Evolutionary conservation across 2,797 vertebrate species (phyloP).

Genomic region (Pogonophryne albipinna): DNA sequence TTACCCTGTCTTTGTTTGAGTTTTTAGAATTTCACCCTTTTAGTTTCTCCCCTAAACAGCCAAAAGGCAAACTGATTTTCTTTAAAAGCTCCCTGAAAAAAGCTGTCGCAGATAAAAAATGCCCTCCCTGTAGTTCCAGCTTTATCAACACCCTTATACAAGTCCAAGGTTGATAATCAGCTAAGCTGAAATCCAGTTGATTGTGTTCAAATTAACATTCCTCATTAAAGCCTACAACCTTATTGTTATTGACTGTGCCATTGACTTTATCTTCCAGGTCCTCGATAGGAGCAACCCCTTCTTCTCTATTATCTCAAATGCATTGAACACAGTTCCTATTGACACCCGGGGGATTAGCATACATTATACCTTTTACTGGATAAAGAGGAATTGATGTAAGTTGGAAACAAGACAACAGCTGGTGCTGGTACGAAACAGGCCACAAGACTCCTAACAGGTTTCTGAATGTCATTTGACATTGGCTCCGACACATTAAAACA

Average conservation of each 20-base stretch:
- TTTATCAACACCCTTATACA: slow-evolving; percentile 79
- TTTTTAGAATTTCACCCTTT: slow-evolving; percentile 22
- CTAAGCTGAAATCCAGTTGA: slow-evolving; percentile 90
- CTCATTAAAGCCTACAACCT: slow-evolving; percentile 86
- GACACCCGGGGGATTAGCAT: slow-evolving; percentile 86
- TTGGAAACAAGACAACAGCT: slow-evolving; percentile 48
- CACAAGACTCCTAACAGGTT: neutral
- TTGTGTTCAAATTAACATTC: slow-evolving; percentile 89
- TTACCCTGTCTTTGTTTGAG: slow-evolving; percentile 11
- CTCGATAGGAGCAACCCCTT: slow-evolving; percentile 81
- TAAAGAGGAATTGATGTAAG: slow-evolving; percentile 70
- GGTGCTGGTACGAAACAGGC: slow-evolving; percentile 14
- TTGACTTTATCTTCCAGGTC: slow-evolving; percentile 87
- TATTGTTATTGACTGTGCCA: slow-evolving; percentile 89
- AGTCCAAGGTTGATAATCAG: slow-evolving; percentile 88
- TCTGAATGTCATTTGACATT: slow-evolving; percentile 18
- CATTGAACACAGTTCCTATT: slow-evolving; percentile 85
- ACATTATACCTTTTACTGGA: slow-evolving; percentile 84
- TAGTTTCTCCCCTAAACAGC: slow-evolving; percentile 43
- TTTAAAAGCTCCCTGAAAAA: slow-evolving; percentile 47
- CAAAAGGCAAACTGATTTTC: slow-evolving; percentile 56
- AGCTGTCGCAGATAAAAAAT: slow-evolving; percentile 66
- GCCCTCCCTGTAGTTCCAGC: slow-evolving; percentile 59
- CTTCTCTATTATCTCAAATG: slow-evolving; percentile 86
- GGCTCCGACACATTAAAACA: slow-evolving; percentile 8